A percentile compares a stretch with the other conserved stretches of the same genome.
phyloP scores from a whole-genome alignment of 2,797 vertebrate genomes.

The Leptodactylus fallax region DNA sequence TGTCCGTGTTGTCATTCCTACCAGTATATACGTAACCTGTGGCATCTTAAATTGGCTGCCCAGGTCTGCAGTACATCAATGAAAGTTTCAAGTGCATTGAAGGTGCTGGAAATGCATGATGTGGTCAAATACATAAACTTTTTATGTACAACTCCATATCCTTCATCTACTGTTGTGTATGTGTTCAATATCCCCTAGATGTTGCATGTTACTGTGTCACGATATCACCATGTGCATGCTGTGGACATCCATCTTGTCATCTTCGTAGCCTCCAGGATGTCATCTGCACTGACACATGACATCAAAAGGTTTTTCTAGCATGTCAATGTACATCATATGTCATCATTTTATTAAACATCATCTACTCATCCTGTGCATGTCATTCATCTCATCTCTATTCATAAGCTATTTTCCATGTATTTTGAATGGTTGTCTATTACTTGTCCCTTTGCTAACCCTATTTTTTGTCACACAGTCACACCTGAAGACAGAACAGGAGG shows the following conservation, averaged over 20 bases:
- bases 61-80: background rate
- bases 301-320: conserved; percentile 27
- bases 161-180: conserved; percentile 23
- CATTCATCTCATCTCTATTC: background rate
- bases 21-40: conserved; percentile 16
- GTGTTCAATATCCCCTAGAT: background rate
- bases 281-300: conserved; percentile 35
- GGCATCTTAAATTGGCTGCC: conserved; percentile 4
- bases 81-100: conserved; percentile 25
- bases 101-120: conserved; percentile 50
- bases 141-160: background rate
- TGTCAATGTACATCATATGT: conserved; percentile 18
- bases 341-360: conserved; percentile 18
- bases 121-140: background rate
- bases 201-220: conserved; percentile 33
- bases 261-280: background rate
- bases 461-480: conserved; percentile 18
- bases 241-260: background rate
- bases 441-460: background rate
- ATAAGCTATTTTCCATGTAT: background rate
- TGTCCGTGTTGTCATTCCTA: conserved; percentile 27
- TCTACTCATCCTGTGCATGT: conserved; percentile 43
- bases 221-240: conserved; percentile 22
- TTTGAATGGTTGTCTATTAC: background rate
- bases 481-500: conserved; percentile 24